phyloP scores from a whole-genome alignment of 2,888 invertebrate species.

The Catocala sponsa region DNA sequence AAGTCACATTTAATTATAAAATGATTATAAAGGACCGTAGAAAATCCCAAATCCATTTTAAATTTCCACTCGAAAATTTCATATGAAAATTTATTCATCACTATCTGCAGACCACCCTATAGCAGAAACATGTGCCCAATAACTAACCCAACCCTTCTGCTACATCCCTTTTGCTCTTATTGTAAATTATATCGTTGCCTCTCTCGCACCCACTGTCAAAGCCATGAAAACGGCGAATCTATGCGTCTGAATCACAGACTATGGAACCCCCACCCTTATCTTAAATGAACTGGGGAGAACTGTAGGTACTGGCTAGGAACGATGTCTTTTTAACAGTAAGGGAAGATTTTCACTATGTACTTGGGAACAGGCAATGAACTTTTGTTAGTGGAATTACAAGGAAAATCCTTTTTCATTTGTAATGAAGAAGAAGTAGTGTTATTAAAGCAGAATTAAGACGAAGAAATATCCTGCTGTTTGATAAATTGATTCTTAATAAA shows the following conservation, averaged over 20 bases:
- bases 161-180: constrained; percentile 65
- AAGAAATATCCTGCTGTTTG: too few relatives aligned
- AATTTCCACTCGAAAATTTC: constrained; percentile 39
- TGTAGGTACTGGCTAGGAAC: constrained; percentile 62
- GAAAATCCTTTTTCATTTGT: background rate
- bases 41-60: constrained; percentile 25
- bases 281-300: constrained; percentile 83
- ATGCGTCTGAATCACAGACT: constrained; percentile 83
- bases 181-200: constrained; percentile 58
- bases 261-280: constrained; percentile 75
- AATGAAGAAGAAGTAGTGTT: background rate
- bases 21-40: too few relatives aligned
- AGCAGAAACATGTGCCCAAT: constrained; percentile 74
- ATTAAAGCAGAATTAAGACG: too few relatives aligned
- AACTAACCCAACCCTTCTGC: constrained; percentile 78
- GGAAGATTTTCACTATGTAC: constrained; percentile 41
- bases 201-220: constrained; percentile 76
- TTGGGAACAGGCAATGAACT: constrained; percentile 1
- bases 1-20: too few relatives aligned
- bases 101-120: constrained; percentile 64
- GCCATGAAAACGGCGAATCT: constrained; percentile 85
- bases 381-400: background rate
- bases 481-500: too few relatives aligned
- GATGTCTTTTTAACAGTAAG: constrained; percentile 54
- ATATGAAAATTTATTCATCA: constrained; percentile 67